Evolutionary conservation across 1,140 invertebrate genomes (phyloP).

Genomic region (Megathymus violae): DNA sequence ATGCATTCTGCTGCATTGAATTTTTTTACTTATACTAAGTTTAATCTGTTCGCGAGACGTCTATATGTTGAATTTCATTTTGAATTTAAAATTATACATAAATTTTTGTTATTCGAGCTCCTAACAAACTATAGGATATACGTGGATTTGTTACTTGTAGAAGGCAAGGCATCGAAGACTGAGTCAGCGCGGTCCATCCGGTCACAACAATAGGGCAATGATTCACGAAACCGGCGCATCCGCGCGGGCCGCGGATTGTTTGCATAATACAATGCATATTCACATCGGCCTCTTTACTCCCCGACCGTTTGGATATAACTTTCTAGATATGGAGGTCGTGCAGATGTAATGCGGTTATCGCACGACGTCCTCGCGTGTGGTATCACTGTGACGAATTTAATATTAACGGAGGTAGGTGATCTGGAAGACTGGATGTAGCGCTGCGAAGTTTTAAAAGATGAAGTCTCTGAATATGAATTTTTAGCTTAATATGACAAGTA

Average conservation of each 20-base stretch:
- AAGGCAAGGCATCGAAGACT: conserved; percentile 14
- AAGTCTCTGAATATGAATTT: too few relatives aligned
- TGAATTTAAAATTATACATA: too few relatives aligned
- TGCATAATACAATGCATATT: conserved; percentile 33
- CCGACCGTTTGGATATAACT: conserved; percentile 23
- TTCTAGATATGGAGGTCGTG: conserved; percentile 32
- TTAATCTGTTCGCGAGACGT: too few relatives aligned
- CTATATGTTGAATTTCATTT: too few relatives aligned
- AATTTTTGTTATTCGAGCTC: neutral
- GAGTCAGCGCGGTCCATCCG: conserved; percentile 19
- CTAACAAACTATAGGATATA: neutral
- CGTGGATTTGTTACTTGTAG: conserved; percentile 10
- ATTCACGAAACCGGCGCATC: conserved; percentile 26
- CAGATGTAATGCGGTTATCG: conserved; percentile 19
- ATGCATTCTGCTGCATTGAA: too few relatives aligned
- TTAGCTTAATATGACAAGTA: too few relatives aligned
- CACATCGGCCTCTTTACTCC: conserved; percentile 21
- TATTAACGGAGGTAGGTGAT: too few relatives aligned
- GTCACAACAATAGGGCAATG: conserved; percentile 31
- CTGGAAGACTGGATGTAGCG: too few relatives aligned
- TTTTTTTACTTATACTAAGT: too few relatives aligned
- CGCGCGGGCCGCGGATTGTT: conserved; percentile 27
- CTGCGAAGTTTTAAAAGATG: too few relatives aligned
- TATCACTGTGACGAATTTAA: too few relatives aligned
- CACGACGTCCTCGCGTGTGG: neutral